Base-by-base conservation (phyloP, 2,888 invertebrate species). In the Pogonocherus hispidulus region DNA sequence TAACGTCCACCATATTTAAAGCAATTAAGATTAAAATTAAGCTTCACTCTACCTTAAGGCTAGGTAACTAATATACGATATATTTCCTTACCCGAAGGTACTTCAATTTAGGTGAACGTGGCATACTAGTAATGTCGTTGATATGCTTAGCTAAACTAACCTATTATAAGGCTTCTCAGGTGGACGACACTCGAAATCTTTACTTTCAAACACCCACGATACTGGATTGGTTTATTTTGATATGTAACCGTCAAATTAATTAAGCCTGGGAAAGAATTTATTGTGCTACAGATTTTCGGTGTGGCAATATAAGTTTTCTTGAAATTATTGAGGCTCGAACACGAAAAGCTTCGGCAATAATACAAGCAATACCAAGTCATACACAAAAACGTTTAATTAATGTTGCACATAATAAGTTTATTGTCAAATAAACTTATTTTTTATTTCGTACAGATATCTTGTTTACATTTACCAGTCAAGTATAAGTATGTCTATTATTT, bases 91-190 rank as follows among this genome's bases (percentile, higher is more conserved):
- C 73, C 69, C 68, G 69, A 32, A 71, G 60, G 52, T 75, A 74
- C 66, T 73, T 75, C 55, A 77, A 68, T 67, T 71, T 74, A 35
- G 73, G 74, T 37, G 73, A 69, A 20, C 69, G 71, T 46, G 71
- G 70, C 70, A 72, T 75, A 54, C 63, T 51, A 46, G 37, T 20
- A n/a, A 18, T 55, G 37, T 55, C 37, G 55, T 37, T 55, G 19
- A 19, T 37, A 47, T 47, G 23, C 35, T 16, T 49, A 14, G 20
- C 32, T 8, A 47, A 60, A 60, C 60, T 60, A 60, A 60, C 60
- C 32, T 46, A 60, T n/a, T n/a, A n/a, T 60, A 60, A 27, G 60
- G 60, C n/a, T 60, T 60, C 60, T 18, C n/a, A 54, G 16, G 14
- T 35, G 19, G 35, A 18, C 54, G 32, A 37, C 11, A 35, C 35